Evolutionary conservation across 2,888 invertebrate species (phyloP), one percentile per base, ranked within the genome.

Genomic region (Macaria liturata): DNA sequence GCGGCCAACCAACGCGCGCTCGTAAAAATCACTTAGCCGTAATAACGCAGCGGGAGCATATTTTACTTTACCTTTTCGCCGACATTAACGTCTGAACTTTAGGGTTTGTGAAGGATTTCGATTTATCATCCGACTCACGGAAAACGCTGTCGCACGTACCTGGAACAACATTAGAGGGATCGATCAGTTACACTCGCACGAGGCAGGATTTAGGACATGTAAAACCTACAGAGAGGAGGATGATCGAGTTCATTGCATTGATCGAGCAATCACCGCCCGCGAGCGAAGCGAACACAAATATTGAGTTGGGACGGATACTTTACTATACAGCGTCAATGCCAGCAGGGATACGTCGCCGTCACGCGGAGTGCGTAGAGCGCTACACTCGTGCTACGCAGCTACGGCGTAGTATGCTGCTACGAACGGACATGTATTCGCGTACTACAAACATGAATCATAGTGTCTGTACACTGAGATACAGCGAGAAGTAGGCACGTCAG

Each of bases 281-380:
- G 70, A 69, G 78, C 69, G 69, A 63, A 65, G 62, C 69, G 68
- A 72, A 66, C 74, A 70, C 74, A 79, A 82, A 80, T 83, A 78
- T 83, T 80, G 74, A 78, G 77, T 78, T 82, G 79, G 79, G 71
- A 69, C 57, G 70, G 74, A 77, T 81, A 83, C 72, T 75, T 69
- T 70, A 72, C 80, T 76, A 20, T 20, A 76, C 61, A 59, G 54
- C 66, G 69, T 71, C 63, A 66, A 53, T 49, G 31, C 32, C 32
- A 31, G 45, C 5, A 45, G 51, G 34, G 37, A 9, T 46, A 45
- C 44, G 43, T 31, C n/a, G 51, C 45, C 44, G 20, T 34, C 40
- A 40, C n/a, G 31, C 31, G 49, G 9, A 49, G 40, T 31, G 49
- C 49, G n/a, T 20, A 20, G 20, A 20, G 20, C 20, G 42, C 43